Base-by-base conservation (phyloP, 2,113 vertebrate species). In the Sturnus vulgaris region DNA sequence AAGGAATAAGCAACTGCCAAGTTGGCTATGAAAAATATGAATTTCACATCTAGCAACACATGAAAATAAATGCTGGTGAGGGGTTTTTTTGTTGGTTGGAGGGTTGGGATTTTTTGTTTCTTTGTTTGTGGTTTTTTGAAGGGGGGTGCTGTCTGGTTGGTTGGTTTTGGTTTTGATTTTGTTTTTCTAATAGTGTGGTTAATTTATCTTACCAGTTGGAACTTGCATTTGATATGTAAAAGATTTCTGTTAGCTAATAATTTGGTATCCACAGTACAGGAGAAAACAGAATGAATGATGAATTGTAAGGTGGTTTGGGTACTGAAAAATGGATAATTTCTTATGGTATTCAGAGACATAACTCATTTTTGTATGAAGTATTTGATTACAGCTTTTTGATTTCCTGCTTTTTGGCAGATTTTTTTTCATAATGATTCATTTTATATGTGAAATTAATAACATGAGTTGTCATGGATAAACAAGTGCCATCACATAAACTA, bases 161-260 rank as follows among this genome's bases (percentile, higher is more conserved):
- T 7, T 47, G 18, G 2, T 37, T 65, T n/a, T 35, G 15, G 9
- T 16, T 65, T 47, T 31, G 10, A 3, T 30, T 47, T 61, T 50
- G 3, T 0, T 31, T 46, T 49, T 27, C 24, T 64, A 56, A 20
- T 47, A n/a, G 25, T 78, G 9, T 60, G 28, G n/a, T 68, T 88
- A 57, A 85, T 64, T 69, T 73, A 18, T 60, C 40, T 81, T 80
- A 47, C 10, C 31, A 73, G 25, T 76, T 15, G 42, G 49, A 80
- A 91, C 5, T 89, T 94, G 60, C 15, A 65, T 94, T 87, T 75
- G 27, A 71, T 95, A 92, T 76, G n/a, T 63, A 90, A 96, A 96
- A 82, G 63, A 85, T 68, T 31, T 91, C 47, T 12, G 11, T 64
- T 65, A 49, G 33, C 57, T 95, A 97, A 92, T 87, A 88, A 82